Evolutionary conservation across 2,888 invertebrate species (phyloP), one percentile per base, ranked within the genome.

Genomic region (Watsonalla cultraria): DNA sequence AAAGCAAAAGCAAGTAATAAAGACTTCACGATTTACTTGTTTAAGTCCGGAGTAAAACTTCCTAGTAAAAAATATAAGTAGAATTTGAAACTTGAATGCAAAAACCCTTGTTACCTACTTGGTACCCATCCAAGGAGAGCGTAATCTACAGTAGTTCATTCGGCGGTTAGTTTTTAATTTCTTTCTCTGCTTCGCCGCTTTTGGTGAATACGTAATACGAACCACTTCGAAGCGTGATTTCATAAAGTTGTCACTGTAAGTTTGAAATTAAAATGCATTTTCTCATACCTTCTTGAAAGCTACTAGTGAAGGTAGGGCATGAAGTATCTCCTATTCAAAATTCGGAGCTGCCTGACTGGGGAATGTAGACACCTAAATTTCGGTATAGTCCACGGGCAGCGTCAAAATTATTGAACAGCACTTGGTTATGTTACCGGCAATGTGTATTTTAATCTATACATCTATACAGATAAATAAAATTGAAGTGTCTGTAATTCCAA

Each of bases 111-210:
- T 37, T 49, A 39, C 49, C 49, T 37, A 15, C 72, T 66, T 73
- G 70, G 69, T 56, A 52, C 57, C 61, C 74, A 72, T 70, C 70
- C 68, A 62, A 55, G 61, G 66, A 59, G 62, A 74, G 64, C 58
- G 64, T 67, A 67, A 77, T 72, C 68, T 70, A 65, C 69, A 64
- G 70, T 68, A 76, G 76, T 80, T 76, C 72, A 78, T 82, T 74
- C 72, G 67, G 60, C 65, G 65, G 62, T 59, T 64, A 74, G 67
- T 77, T 84, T 86, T 85, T 83, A 81, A 84, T 85, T 85, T 82
- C 66, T 78, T 76, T 76, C 66, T 69, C 61, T 65, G 62, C 71
- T 76, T 77, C 68, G 70, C 9, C 37, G 49, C 39, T 49, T 49
- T 71, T 71, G 61, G 68, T 70, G 78, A 78, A 78, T 79, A 74